A percentile compares a stretch with the other conserved stretches of the same genome.
These are phyloP conservation scores for Pedionomus torquatus DNA, from an alignment of 2,113 vertebrate genomes.

Conservation along the genomic window DNA sequence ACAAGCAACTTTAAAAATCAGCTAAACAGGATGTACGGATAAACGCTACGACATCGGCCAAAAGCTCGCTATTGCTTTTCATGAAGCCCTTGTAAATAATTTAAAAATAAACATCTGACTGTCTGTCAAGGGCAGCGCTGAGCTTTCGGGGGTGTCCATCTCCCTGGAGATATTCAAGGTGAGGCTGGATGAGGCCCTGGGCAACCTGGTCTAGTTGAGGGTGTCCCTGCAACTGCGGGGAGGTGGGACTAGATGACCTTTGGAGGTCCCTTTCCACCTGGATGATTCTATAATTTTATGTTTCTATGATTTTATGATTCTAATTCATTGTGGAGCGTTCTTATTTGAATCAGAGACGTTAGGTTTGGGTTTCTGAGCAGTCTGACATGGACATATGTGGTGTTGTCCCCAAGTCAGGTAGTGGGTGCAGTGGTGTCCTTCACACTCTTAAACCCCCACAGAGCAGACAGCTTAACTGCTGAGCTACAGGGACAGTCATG, in stretches of 20 bases:
- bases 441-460: fast-evolving
- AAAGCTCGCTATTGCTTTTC: neutral
- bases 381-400: fast-evolving
- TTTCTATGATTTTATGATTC: too few relatives aligned
- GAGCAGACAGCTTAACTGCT: neutral
- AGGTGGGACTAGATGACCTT: too few relatives aligned
- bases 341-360: neutral
- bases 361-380: neutral
- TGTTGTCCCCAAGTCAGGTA: fast-evolving
- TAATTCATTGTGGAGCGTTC: neutral
- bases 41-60: neutral
- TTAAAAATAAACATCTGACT: neutral
- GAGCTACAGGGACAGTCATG: fast-evolving
- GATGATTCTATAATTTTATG: too few relatives aligned
- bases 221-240: too few relatives aligned
- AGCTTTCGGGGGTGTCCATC: fast-evolving
- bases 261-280: too few relatives aligned
- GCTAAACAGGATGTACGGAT: conserved; percentile 11
- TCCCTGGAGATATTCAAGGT: too few relatives aligned
- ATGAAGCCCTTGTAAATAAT: neutral
- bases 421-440: neutral
- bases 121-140: neutral
- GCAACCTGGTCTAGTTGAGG: too few relatives aligned
- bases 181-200: too few relatives aligned
- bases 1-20: neutral